phyloP scores from a whole-genome alignment of 2,797 vertebrate species.

The Lophius americanus region DNA sequence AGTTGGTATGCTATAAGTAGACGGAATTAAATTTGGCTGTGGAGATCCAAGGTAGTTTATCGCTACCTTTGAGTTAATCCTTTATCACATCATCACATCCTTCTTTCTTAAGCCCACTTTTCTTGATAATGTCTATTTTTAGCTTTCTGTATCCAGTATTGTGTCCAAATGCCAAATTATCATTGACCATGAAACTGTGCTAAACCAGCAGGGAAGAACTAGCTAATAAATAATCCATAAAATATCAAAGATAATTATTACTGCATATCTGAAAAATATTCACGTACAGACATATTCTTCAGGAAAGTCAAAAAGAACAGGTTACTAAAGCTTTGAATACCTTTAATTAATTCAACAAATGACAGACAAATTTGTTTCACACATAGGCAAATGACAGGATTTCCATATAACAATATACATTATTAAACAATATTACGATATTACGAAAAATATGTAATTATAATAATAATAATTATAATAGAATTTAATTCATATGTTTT shows the following conservation, averaged over 20 bases:
- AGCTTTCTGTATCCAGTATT: conserved; percentile 10
- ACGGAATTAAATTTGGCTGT: too few species aligned
- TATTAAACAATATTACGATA: too few species aligned
- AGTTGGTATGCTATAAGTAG: too few species aligned
- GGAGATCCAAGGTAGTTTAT: too few species aligned
- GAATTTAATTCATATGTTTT: too few species aligned
- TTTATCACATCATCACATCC: conserved; percentile 10
- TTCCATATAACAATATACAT: too few species aligned
- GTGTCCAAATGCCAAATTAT: conserved; percentile 39
- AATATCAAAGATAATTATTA: conserved; percentile 55
- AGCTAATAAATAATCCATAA: conserved; percentile 52
- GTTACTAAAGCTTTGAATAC: background rate
- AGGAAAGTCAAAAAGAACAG: conserved; percentile 26
- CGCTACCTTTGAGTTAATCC: background rate
- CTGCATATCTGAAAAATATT: conserved; percentile 26
- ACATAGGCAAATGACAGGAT: background rate
- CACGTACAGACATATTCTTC: background rate
- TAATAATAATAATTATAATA: too few species aligned
- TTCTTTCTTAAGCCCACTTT: conserved; percentile 4
- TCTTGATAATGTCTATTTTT: conserved; percentile 36
- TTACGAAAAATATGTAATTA: too few species aligned
- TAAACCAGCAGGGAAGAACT: conserved; percentile 30
- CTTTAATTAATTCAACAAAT: too few species aligned
- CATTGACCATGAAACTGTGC: conserved; percentile 46
- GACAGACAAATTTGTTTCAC: background rate